Base-by-base conservation (phyloP, 2,113 vertebrate species). In the Microcebus jonahi region DNA sequence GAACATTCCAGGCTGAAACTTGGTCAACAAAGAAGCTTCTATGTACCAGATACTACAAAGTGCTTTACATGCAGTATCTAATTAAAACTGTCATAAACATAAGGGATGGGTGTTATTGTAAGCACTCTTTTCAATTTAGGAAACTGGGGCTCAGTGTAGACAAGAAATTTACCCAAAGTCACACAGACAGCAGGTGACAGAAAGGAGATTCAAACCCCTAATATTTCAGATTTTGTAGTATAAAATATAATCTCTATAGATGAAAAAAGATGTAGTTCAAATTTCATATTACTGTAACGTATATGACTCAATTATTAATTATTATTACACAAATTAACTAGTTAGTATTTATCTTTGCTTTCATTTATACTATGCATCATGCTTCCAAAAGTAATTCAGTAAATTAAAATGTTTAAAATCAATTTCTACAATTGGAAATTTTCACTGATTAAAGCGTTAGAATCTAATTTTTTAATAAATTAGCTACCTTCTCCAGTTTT, bases 391-490 rank as follows among this genome's bases (percentile, higher is more conserved):
- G 8, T 31, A 67, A 67, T 67, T 67, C 27, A 77, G 29, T 23
- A 75, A 70, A 39, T 87, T 48, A n/a, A 21, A 57, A 81, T 91
- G 65, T 70, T 77, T 29, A 45, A 92, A 95, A 68, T 93, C 36
- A 76, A 8, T 67, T 67, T 93, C 73, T 89, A 3, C 25, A 90
- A 36, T 45, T 45, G 12, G 65, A 92, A 80, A 59, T 81, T 81
- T 88, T 90, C 20, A 70, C 70, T 50, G 15, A 61, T 14, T 39
- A 53, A 93, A 57, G 59, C 20, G 17, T 80, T 18, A 71, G 17
- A 31, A 67, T 42, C 29, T 36, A 77, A 84, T 23, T 82, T 94
- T 79, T 88, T 55, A 94, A 57, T 57, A 68, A 94, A 59, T 90
- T 53, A 80, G 13, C 59, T 86, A 34, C 18, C 31, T 89, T 91